These are phyloP conservation scores for Cephus spinipes DNA, from an alignment of 2,888 invertebrate genomes.

Conservation along the genomic window DNA sequence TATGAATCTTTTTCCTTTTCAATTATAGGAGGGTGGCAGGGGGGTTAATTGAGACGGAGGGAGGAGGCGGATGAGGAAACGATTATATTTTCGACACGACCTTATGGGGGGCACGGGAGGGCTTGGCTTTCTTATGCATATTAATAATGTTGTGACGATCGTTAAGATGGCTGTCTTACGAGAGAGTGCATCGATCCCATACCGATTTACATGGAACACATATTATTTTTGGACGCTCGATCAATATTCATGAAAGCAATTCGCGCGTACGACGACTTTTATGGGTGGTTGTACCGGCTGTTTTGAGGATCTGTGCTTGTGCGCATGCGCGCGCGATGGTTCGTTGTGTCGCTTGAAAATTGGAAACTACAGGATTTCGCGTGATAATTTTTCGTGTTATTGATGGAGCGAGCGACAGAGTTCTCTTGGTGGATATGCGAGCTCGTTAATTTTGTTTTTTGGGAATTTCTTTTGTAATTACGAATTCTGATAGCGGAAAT, in stretches of 20 bases:
- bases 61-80: constrained; percentile 8
- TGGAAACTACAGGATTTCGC: constrained; percentile 44
- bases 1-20: background rate
- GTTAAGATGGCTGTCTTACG: background rate
- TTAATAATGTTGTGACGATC: background rate
- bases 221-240: constrained; percentile 38
- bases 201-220: constrained; percentile 36
- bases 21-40: background rate
- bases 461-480: too few relatives aligned
- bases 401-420: background rate
- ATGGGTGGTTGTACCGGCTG: background rate
- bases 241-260: constrained; percentile 45
- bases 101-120: background rate
- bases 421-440: too few relatives aligned
- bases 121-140: background rate
- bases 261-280: background rate
- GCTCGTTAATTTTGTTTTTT: too few relatives aligned
- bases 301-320: background rate
- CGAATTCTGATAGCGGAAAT: too few relatives aligned
- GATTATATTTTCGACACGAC: constrained; percentile 5
- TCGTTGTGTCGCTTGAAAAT: constrained; percentile 24
- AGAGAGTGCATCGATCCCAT: constrained; percentile 30
- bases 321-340: constrained; percentile 12
- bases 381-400: background rate
- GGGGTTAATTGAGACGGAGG: background rate